phyloP scores from a whole-genome alignment of 2,888 invertebrate genomes.

The Dastarcus helophoroides region DNA sequence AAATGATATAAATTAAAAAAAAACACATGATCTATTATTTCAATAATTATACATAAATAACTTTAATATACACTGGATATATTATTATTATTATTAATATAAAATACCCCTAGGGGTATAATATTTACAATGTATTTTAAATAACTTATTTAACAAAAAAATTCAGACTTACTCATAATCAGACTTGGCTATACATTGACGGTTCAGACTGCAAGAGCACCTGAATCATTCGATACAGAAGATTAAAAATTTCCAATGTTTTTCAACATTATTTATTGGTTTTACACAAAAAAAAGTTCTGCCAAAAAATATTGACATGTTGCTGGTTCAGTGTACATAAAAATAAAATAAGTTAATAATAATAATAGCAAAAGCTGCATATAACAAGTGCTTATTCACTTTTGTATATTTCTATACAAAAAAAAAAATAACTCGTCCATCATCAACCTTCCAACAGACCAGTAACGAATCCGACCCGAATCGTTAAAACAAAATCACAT shows the following conservation, averaged over 20 bases:
- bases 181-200: slow-evolving; percentile 33
- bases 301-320: slow-evolving; percentile 29
- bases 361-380: slow-evolving; percentile 32
- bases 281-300: slow-evolving; percentile 11
- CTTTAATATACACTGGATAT: too few relatives aligned
- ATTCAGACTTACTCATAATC: slow-evolving; percentile 36
- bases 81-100: slow-evolving; percentile 22
- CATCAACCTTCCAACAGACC: slow-evolving; percentile 9
- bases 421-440: slow-evolving; percentile 22
- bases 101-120: slow-evolving; percentile 29
- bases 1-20: slow-evolving; percentile 24
- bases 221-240: background rate
- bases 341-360: slow-evolving; percentile 30
- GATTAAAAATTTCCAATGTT: slow-evolving; percentile 24
- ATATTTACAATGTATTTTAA: slow-evolving; percentile 28
- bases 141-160: slow-evolving; percentile 31
- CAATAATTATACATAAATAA: slow-evolving; percentile 12
- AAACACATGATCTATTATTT: slow-evolving; percentile 19
- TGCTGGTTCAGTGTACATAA: slow-evolving; percentile 20
- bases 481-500: slow-evolving; percentile 3
- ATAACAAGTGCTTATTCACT: slow-evolving; percentile 33
- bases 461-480: background rate
- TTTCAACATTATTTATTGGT: slow-evolving; percentile 20
- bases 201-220: slow-evolving; percentile 4
- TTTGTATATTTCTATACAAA: slow-evolving; percentile 23